Evolutionary conservation across 2,113 vertebrate genomes (phyloP).

Genomic region (Halcyon senegalensis): DNA sequence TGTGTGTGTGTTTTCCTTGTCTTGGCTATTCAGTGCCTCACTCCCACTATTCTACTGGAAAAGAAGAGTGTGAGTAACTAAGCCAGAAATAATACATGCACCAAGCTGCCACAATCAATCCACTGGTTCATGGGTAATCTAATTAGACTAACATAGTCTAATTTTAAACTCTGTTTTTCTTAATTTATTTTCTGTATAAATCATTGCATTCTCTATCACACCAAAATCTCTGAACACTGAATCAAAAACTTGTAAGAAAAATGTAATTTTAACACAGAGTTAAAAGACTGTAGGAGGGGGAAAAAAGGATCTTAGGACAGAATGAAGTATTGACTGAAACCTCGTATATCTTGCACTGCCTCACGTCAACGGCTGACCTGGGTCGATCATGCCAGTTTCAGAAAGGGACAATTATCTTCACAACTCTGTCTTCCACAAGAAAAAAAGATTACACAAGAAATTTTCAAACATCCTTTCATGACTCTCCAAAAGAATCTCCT

Average conservation of each 20-base stretch:
- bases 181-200: neutral
- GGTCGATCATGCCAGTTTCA: neutral
- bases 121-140: neutral
- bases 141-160: neutral
- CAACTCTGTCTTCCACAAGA: neutral
- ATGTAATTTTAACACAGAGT: neutral
- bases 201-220: neutral
- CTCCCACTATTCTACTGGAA: conserved; percentile 12
- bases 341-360: neutral
- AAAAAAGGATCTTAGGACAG: neutral
- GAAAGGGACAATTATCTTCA: neutral
- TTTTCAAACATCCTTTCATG: neutral
- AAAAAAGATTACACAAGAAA: neutral
- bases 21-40: conserved; percentile 16
- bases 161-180: neutral
- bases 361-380: neutral
- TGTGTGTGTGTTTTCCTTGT: neutral
- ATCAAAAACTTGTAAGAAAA: neutral
- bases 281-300: neutral
- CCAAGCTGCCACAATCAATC: neutral
- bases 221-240: neutral
- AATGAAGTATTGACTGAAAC: neutral
- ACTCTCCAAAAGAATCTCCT: neutral
- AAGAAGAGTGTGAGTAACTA: neutral
- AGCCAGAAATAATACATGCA: neutral